Evolutionary conservation across 1,140 invertebrate genomes (phyloP), one percentile per base, ranked within the genome.

Genomic region (Euschistus heros): DNA sequence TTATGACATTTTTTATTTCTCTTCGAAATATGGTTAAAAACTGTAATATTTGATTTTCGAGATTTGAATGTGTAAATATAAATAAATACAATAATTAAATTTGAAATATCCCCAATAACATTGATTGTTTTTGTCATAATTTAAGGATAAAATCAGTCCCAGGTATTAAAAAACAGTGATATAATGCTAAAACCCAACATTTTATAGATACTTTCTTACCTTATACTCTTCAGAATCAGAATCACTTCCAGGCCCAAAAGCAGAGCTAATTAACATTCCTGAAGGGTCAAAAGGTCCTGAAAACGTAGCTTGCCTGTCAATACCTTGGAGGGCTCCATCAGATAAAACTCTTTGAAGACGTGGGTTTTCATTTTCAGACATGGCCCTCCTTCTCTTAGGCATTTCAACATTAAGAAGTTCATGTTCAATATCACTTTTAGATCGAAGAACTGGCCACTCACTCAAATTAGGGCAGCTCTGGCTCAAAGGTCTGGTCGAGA

Each of bases 301-400:
- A 72, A 90, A 91, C 0, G 88, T 90, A 65, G 84, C 85, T 63
- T 83, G 83, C 70, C 85, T 85, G 70, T 91, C 87, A 65, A 90
- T 88, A 26, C 83, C 80, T 69, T 85, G 80, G 17, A 90, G 74
- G 73, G 90, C 87, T 0, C 84, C 86, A 71, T 89, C 87, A 5
- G 86, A 89, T 63, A 85, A 82, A 27, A 84, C 82, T 27, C 83
- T 76, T n/a, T 79, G 75, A 47, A 86, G 76, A 1, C 26, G 33
- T 15, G 66, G 66, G 42, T 66, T 66, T 26, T 68, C 65, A 54
- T 69, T 69, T 52, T 72, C 71, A 3, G 68, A 67, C 24, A 68
- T 30, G 8, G 66, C 71, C 33, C 65, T 64, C 27, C 71, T 24
- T 20, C 50, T 57, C 8, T 27, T 15, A 18, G 42, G 57, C 55